phyloP scores from a whole-genome alignment of 2,888 invertebrate species.

The Tortricodes alternella region DNA sequence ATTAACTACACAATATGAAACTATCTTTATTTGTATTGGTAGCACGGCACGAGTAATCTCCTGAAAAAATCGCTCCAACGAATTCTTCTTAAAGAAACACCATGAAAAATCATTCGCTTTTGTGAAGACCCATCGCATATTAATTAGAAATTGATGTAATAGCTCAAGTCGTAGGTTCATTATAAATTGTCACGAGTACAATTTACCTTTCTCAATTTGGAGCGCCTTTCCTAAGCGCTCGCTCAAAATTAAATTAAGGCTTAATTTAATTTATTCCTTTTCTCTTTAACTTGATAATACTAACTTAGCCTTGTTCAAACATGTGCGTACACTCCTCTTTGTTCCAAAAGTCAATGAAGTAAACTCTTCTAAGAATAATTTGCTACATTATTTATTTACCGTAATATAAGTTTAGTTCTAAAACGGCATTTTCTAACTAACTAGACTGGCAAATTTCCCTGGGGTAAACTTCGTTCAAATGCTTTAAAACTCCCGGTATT shows the following conservation, averaged over 20 bases:
- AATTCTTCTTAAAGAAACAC: neutral
- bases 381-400: neutral
- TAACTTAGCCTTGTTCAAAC: neutral
- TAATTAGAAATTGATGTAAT: slow-evolving; percentile 8
- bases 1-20: no score
- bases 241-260: slow-evolving; percentile 33
- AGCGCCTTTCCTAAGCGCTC: slow-evolving; percentile 20
- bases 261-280: slow-evolving; percentile 20
- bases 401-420: slow-evolving; percentile 1
- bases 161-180: slow-evolving; percentile 17
- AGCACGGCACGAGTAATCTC: no score
- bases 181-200: slow-evolving; percentile 22
- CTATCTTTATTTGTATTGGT: no score
- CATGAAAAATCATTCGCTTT: neutral
- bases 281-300: slow-evolving; percentile 18
- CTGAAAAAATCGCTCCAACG: no score
- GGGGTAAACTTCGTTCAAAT: slow-evolving; percentile 15
- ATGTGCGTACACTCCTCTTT: neutral
- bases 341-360: slow-evolving; percentile 5
- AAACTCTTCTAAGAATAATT: neutral
- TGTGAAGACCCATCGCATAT: neutral
- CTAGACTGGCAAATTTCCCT: slow-evolving; percentile 18
- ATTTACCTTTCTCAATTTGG: slow-evolving; percentile 30
- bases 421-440: slow-evolving; percentile 9
- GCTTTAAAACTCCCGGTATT: slow-evolving; percentile 17